Conservation (phyloP, 2,113 vertebrate genomes). For the Chionodraco myersi region DNA sequence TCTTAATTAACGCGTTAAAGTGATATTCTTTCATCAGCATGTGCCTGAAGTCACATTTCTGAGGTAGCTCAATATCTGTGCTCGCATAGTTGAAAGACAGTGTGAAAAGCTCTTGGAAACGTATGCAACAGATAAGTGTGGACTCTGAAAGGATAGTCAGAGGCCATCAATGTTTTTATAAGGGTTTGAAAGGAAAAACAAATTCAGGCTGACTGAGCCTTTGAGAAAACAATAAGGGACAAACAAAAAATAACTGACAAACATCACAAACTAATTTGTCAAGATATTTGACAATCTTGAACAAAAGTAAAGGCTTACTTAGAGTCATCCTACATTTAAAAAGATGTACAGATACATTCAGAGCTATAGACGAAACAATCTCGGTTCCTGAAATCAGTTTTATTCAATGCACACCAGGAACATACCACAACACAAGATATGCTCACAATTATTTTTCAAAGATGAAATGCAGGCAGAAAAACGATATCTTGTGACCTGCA, state of each 20-base stretch:
- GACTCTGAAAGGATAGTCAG: neutral
- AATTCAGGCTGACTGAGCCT: neutral
- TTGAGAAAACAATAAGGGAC: neutral
- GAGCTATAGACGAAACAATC: neutral
- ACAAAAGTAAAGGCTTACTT: neutral
- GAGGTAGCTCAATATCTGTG: neutral
- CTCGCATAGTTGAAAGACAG: neutral
- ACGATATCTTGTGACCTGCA: neutral
- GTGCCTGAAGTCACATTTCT: neutral
- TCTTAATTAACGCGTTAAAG: too few relatives aligned
- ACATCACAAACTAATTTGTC: neutral
- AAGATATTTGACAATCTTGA: neutral
- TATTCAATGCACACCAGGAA: neutral
- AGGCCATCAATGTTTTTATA: neutral
- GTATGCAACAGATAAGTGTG: neutral
- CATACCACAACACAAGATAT: neutral
- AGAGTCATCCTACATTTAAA: neutral
- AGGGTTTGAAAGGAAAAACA: neutral
- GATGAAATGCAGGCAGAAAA: conserved; percentile 11
- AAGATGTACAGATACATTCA: neutral
- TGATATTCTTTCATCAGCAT: neutral
- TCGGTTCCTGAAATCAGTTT: neutral
- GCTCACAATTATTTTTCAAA: neutral
- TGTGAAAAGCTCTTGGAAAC: neutral
- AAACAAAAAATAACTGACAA: neutral